Percentiles rank a stretch among this genome's conserved stretches.
These are phyloP conservation scores for Eupithecia tripunctaria DNA, from an alignment of 2,888 invertebrate species.

Conservation along the genomic window DNA sequence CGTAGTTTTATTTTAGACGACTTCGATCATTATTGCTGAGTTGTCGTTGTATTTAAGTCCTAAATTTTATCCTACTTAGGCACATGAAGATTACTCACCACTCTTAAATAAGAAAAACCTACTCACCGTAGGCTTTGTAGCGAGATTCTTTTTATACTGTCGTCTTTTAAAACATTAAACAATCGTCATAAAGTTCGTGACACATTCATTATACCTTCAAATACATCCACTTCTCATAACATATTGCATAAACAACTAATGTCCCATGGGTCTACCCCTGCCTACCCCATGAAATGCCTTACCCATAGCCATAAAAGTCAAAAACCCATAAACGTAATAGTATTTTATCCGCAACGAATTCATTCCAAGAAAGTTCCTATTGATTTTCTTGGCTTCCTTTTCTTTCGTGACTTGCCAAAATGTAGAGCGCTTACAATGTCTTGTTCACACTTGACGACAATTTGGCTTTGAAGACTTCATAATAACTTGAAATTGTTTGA, in stretches of 20 bases:
- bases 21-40: neutral
- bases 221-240: neutral
- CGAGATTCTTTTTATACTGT: neutral
- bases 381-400: conserved; percentile 40
- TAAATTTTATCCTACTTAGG: neutral
- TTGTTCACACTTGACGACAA: neutral
- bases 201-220: neutral
- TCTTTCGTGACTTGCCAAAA: conserved; percentile 39
- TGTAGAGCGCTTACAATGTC: conserved; percentile 14
- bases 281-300: neutral
- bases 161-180: neutral
- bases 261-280: neutral
- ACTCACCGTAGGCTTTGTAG: neutral
- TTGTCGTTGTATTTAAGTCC: neutral
- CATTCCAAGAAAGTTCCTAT: conserved; percentile 37
- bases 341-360: conserved; percentile 37
- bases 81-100: too few species aligned
- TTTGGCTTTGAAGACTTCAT: conserved; percentile 4
- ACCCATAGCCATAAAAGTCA: conserved; percentile 32
- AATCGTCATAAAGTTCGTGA: neutral
- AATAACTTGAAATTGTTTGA: conserved; percentile 3
- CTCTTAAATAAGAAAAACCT: neutral
- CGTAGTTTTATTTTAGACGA: conserved; percentile 34
- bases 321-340: too few species aligned
- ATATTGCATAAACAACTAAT: neutral